Conservation (phyloP, 2,888 invertebrate genomes). For the Morpho achilles region DNA sequence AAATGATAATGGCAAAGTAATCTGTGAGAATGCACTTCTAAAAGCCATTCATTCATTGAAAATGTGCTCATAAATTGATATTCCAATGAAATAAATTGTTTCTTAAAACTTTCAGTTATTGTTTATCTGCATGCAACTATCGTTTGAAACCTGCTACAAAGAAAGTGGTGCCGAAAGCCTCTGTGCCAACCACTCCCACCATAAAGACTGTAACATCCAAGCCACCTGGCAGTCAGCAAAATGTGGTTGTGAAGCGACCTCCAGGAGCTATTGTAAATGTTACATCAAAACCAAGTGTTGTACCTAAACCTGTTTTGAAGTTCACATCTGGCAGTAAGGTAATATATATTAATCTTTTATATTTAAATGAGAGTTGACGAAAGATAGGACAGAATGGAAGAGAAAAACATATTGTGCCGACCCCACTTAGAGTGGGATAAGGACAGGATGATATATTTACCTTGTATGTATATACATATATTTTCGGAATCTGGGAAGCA, state of each 20-base stretch:
- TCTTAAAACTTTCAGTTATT: slow-evolving; percentile 81
- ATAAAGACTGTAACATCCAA: slow-evolving; percentile 62
- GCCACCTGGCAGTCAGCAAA: slow-evolving; percentile 55
- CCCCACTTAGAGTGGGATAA: too few relatives aligned
- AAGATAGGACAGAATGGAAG: too few relatives aligned
- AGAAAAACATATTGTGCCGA: too few relatives aligned
- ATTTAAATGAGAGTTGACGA: too few relatives aligned
- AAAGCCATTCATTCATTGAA: too few relatives aligned
- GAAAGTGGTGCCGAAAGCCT: slow-evolving; percentile 57
- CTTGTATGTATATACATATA: too few relatives aligned
- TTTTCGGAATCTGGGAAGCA: too few relatives aligned
- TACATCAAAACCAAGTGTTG: slow-evolving; percentile 82
- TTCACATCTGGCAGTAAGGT: slow-evolving; percentile 79
- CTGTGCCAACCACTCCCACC: slow-evolving; percentile 44
- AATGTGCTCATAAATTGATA: too few relatives aligned
- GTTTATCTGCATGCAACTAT: slow-evolving; percentile 90
- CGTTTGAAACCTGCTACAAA: slow-evolving; percentile 80
- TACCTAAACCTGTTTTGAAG: slow-evolving; percentile 89
- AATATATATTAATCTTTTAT: slow-evolving; percentile 12
- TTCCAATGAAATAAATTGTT: too few relatives aligned
- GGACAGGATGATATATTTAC: too few relatives aligned
- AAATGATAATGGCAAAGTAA: too few relatives aligned
- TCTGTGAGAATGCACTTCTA: too few relatives aligned
- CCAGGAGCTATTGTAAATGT: slow-evolving; percentile 73
- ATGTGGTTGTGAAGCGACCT: slow-evolving; percentile 71